Evolutionary conservation across 2,888 invertebrate species (phyloP), one percentile per base, ranked within the genome.

Genomic region (Zele albiditarsus): DNA sequence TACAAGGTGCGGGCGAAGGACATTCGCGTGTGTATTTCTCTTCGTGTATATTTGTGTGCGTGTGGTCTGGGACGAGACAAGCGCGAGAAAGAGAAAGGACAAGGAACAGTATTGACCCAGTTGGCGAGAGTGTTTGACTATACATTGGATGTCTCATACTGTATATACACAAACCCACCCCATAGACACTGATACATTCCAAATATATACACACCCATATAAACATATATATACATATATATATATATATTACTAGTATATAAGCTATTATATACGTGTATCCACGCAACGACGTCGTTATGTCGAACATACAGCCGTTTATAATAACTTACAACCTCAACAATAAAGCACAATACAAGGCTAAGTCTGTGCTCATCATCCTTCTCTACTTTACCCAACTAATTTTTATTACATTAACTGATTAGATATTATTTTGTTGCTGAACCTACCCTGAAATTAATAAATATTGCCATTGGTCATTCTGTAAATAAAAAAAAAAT

Each of bases 41-140:
- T 20, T 10, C 12, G 20, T 20, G 53, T 53, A 10, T 53, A 10
- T 53, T 8, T 53, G 53, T 53, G 53, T 53, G 28, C 3, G 28
- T 16, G 28, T 28, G 27, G 23, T 53, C 20, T 20, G 53, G 20
- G 53, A 53, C 53, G n/a, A 8, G 53, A 53, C 20, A 4, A 53
- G 20, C 53, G 28, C 31, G 63, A 33, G 63, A 31, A 33, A 63
- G 31, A 63, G 38, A 63, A 63, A 63, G 63, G 63, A 63, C 31
- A 63, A 63, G 63, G 33, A 63, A 63, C 31, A 63, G 63, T 63
- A 63, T 63, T 63, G 63, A 63, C 63, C 63, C 63, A 63, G 63
- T 63, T 63, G 63, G 63, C 20, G 20, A 63, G 31, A 33, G 23
- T 5, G 20, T 10, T 20, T 23, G 53, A 53, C 53, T 53, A 53